These are phyloP conservation scores for Callyntrura guangdongensis DNA, from an alignment of 2,888 invertebrate genomes.

Conservation along the genomic window DNA sequence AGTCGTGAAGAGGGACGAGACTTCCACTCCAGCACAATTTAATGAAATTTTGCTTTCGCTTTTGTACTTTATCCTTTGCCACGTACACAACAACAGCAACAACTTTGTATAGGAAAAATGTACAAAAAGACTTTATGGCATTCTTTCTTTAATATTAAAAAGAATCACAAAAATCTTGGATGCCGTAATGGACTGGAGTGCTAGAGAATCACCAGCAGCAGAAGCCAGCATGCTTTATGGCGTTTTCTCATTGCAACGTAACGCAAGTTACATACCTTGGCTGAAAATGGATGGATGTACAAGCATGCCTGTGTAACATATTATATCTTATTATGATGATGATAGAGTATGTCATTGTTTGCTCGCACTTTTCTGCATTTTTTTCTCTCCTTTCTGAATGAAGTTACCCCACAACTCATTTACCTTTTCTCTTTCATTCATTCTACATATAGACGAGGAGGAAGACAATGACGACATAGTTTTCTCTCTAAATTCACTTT, in stretches of 20 bases:
- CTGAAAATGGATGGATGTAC: not conserved
- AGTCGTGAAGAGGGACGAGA: not conserved
- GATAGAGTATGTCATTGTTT: slow-evolving; percentile 49
- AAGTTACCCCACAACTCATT: slow-evolving; percentile 65
- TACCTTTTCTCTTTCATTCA: slow-evolving; percentile 51
- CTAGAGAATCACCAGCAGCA: not conserved
- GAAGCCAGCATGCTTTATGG: not conserved
- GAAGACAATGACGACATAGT: slow-evolving; percentile 9
- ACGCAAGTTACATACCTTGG: not conserved
- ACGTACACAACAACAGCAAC: not conserved
- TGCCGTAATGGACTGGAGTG: slow-evolving; percentile 22
- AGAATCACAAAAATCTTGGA: slow-evolving; percentile 27
- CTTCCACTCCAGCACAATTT: slow-evolving; percentile 36
- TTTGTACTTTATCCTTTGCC: not conserved
- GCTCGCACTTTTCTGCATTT: slow-evolving; percentile 54
- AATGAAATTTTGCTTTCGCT: slow-evolving; percentile 57
- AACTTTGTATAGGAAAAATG: not conserved
- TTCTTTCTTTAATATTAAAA: slow-evolving; percentile 40
- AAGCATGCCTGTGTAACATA: slow-evolving; percentile 41
- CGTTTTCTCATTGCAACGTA: not conserved
- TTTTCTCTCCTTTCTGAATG: slow-evolving; percentile 60
- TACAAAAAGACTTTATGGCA: not conserved
- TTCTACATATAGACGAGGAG: slow-evolving; percentile 13
- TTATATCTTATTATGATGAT: slow-evolving; percentile 50
- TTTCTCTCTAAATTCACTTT: not conserved